Evolutionary conservation across 2,888 invertebrate genomes (phyloP).

Genomic region (Eustalomyia histrio): DNA sequence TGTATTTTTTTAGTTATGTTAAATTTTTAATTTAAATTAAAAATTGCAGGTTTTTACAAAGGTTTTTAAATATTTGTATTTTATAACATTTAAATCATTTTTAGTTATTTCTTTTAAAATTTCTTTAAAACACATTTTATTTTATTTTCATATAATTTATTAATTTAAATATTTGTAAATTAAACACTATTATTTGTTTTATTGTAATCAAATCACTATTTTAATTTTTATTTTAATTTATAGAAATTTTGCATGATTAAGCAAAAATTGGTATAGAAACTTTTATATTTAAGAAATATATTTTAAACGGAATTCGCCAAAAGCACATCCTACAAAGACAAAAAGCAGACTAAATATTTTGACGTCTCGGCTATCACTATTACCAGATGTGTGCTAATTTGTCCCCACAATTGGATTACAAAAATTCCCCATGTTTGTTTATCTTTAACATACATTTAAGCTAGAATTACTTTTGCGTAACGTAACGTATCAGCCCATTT

Average conservation of each 20-base stretch:
- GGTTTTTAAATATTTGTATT: conserved; percentile 46
- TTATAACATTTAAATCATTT: conserved; percentile 42
- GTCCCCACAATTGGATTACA: not conserved
- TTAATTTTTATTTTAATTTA: too few relatives aligned
- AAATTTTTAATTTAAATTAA: conserved; percentile 7
- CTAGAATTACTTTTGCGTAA: too few relatives aligned
- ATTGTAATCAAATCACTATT: not conserved
- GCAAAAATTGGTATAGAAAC: conserved; percentile 42
- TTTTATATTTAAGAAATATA: conserved; percentile 14
- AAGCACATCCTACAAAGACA: conserved; percentile 57
- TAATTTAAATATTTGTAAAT: not conserved
- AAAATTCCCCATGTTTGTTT: not conserved
- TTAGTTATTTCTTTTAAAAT: conserved; percentile 29
- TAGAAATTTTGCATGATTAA: conserved; percentile 46
- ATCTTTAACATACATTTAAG: too few relatives aligned
- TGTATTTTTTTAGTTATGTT: conserved; percentile 12
- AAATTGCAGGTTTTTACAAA: conserved; percentile 16
- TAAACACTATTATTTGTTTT: not conserved
- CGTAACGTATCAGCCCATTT: too few relatives aligned
- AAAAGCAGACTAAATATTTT: conserved; percentile 63
- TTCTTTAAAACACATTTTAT: conserved; percentile 57
- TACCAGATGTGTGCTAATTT: not conserved
- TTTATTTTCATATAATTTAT: not conserved
- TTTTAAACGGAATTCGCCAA: conserved; percentile 40
- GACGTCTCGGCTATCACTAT: conserved; percentile 42